Evolutionary conservation across 2,888 invertebrate species (phyloP).

Genomic region (Dynastes hyllus): DNA sequence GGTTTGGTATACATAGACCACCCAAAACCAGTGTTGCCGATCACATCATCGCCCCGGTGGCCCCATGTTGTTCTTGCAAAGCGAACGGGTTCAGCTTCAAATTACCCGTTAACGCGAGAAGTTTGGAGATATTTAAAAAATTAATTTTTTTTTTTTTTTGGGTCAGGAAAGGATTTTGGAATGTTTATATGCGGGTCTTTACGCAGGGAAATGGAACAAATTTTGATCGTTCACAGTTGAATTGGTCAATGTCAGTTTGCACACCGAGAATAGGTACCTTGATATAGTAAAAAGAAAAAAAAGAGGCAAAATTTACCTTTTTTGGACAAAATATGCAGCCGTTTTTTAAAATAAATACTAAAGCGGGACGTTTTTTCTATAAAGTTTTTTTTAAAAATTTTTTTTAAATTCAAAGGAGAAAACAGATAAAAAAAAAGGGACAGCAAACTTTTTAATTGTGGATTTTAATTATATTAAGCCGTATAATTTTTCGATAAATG

Average conservation of each 20-base stretch:
- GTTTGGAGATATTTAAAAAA: constrained; percentile 21
- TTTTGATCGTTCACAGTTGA: constrained; percentile 18
- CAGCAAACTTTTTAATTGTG: too few relatives aligned
- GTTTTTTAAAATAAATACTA: too few relatives aligned
- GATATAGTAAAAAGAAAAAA: too few relatives aligned
- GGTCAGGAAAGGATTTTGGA: background rate
- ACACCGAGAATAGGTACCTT: background rate
- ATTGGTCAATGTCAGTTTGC: background rate
- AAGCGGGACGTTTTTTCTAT: too few relatives aligned
- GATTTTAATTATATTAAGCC: too few relatives aligned
- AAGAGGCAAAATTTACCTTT: too few relatives aligned
- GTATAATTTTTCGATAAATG: too few relatives aligned
- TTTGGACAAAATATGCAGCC: too few relatives aligned
- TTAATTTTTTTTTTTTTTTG: background rate
- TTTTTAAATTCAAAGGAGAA: too few relatives aligned
- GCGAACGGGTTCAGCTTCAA: background rate
- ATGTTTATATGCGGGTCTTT: background rate
- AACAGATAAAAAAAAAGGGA: too few relatives aligned
- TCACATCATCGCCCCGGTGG: constrained; percentile 17
- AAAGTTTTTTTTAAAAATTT: too few relatives aligned
- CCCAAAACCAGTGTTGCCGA: constrained; percentile 28
- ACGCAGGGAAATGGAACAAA: background rate
- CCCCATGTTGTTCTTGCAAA: constrained; percentile 16
- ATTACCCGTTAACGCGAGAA: constrained; percentile 11
- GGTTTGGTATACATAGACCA: constrained; percentile 21